Conservation (phyloP, 2,888 invertebrate species). For the Acleris laterana region DNA sequence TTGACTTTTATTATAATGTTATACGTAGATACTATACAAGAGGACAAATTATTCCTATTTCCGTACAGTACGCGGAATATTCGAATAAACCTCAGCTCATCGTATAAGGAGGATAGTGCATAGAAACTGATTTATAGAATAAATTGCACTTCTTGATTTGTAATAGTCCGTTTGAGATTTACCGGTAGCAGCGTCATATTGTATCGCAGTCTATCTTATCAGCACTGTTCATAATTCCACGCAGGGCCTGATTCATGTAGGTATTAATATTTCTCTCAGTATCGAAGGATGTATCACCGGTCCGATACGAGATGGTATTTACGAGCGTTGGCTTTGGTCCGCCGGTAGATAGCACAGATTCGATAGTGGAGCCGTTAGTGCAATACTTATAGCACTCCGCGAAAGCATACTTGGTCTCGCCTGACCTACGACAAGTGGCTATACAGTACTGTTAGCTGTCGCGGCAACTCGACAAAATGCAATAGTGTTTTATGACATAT, state of each 20-base stretch:
- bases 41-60: conserved; percentile 20
- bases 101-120: conserved; percentile 1
- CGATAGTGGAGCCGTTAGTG: conserved; percentile 58
- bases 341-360: conserved; percentile 63
- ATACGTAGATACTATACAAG: not conserved
- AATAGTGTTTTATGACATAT: conserved; percentile 42
- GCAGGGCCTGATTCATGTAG: conserved; percentile 53
- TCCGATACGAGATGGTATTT: conserved; percentile 70
- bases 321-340: conserved; percentile 63
- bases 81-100: conserved; percentile 12
- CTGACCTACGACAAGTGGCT: conserved; percentile 50
- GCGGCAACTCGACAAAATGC: conserved; percentile 41
- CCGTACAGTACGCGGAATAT: conserved; percentile 12
- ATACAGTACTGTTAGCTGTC: conserved; percentile 39
- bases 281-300: conserved; percentile 73
- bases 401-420: conserved; percentile 49
- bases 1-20: conserved; percentile 23
- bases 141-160: conserved; percentile 19
- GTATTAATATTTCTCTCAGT: conserved; percentile 73
- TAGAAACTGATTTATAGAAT: conserved; percentile 18
- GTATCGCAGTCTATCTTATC: conserved; percentile 49
- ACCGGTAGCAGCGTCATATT: conserved; percentile 37
- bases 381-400: conserved; percentile 52
- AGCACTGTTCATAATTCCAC: conserved; percentile 72
- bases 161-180: conserved; percentile 26